Conservation (phyloP, 30 jellyfish, hydroid and myxozoan species). For the Pseudorhiza aurosa region DNA sequence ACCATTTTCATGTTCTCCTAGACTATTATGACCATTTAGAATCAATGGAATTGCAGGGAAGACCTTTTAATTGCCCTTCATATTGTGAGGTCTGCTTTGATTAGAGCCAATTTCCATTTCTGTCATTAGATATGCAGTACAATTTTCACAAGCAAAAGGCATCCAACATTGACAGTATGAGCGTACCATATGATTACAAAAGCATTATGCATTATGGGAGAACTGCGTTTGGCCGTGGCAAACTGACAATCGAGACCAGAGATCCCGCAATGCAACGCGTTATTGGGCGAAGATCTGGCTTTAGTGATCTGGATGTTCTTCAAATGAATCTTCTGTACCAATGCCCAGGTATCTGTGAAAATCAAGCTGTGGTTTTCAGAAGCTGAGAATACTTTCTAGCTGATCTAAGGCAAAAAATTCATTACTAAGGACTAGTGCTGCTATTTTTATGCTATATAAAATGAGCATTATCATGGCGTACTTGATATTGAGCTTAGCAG, state of each 20-base stretch:
- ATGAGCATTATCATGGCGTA: too few relatives aligned
- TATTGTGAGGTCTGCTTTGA: too few relatives aligned
- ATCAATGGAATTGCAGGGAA: too few relatives aligned
- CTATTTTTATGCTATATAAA: too few relatives aligned
- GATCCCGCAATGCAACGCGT: slow-evolving; percentile 65
- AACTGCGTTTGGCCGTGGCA: slow-evolving; percentile 82
- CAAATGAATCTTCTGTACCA: slow-evolving; percentile 77
- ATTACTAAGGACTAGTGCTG: too few relatives aligned
- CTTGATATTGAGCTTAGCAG: too few relatives aligned
- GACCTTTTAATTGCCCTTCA: too few relatives aligned
- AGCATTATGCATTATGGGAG: slow-evolving; percentile 82
- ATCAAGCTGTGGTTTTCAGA: background rate
- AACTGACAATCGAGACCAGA: slow-evolving; percentile 63
- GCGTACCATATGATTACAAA: slow-evolving; percentile 69
- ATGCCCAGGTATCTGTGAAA: slow-evolving; percentile 42
- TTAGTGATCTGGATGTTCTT: slow-evolving; percentile 66
- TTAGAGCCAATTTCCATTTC: too few relatives aligned
- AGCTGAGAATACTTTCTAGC: too few relatives aligned
- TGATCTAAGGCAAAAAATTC: too few relatives aligned
- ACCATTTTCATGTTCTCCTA: too few relatives aligned
- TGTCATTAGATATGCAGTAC: slow-evolving; percentile 62
- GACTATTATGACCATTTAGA: too few relatives aligned
- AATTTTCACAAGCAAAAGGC: slow-evolving; percentile 67
- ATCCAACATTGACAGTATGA: slow-evolving; percentile 71
- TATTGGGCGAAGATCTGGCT: slow-evolving; percentile 74